These are phyloP conservation scores for Cataglyphis cursor DNA, from an alignment of 2,888 invertebrate species.

Conservation along the genomic window DNA sequence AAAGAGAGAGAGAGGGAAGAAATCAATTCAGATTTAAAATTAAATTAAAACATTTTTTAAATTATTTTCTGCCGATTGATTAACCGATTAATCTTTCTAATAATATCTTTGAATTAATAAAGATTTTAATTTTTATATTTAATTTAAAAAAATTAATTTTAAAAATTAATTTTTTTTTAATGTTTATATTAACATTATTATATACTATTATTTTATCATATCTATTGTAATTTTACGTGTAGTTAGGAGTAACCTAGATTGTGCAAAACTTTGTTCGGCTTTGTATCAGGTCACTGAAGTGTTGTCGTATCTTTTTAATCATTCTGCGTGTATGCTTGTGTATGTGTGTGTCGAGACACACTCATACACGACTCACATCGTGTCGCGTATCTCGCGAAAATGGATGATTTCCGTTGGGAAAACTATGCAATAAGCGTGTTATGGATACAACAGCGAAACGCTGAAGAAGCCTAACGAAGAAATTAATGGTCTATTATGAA, in stretches of 20 bases:
- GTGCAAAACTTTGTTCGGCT: conserved; percentile 34
- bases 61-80: background rate
- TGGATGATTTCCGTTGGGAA: conserved; percentile 60
- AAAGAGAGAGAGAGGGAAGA: background rate
- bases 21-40: background rate
- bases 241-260: conserved; percentile 24
- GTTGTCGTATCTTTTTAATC: conserved; percentile 46
- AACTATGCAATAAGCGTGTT: conserved; percentile 38
- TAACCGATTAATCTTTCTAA: background rate
- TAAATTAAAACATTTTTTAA: background rate
- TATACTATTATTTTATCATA: background rate
- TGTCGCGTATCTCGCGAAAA: conserved; percentile 42
- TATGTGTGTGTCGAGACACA: conserved; percentile 36
- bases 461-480: conserved; percentile 42
- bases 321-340: conserved; percentile 22
- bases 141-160: background rate
- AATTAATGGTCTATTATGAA: conserved; percentile 55
- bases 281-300: conserved; percentile 41
- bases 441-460: conserved; percentile 5
- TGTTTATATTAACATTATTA: background rate
- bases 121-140: background rate
- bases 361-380: conserved; percentile 13
- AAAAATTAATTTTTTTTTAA: conserved; percentile 1
- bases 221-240: conserved; percentile 3
- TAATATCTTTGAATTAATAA: conserved; percentile 14